Evolutionary conservation across 2,797 vertebrate species (phyloP).

Genomic region (Luscinia megarhynchos): DNA sequence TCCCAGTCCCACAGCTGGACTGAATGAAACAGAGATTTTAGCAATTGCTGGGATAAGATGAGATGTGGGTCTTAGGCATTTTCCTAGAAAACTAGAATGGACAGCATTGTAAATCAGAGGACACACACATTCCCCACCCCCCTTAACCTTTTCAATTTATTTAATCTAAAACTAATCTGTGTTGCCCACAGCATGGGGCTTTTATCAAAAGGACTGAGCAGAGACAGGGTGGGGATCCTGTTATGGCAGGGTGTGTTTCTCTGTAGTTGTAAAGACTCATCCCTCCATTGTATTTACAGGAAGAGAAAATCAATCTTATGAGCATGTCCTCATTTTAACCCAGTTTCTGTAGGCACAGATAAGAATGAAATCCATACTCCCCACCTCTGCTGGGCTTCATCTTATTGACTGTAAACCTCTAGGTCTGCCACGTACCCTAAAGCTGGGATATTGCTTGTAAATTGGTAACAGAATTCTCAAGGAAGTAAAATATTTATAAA

Average conservation of each 20-base stretch:
- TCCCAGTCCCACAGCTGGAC: neutral
- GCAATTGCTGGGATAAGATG: neutral
- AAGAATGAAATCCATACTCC: constrained; percentile 35
- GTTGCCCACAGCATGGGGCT: neutral
- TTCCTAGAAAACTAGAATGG: neutral
- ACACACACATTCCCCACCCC: neutral
- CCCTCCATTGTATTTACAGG: constrained; percentile 60
- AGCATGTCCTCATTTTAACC: constrained; percentile 23
- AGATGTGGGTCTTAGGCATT: neutral
- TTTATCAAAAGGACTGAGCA: neutral
- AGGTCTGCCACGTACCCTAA: neutral
- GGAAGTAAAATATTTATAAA: neutral
- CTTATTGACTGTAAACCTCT: neutral
- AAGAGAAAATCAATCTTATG: constrained; percentile 64
- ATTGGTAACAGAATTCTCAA: neutral
- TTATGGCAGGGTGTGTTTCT: constrained; percentile 39
- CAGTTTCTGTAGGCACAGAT: constrained; percentile 34
- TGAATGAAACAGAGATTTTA: neutral
- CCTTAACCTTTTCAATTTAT: neutral
- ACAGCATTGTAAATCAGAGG: neutral
- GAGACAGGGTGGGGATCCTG: constrained; percentile 39
- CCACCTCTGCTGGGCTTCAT: neutral
- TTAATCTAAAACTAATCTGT: neutral
- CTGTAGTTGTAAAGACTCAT: constrained; percentile 38
- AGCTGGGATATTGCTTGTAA: neutral